These are phyloP conservation scores for Enhydra lutris DNA, from an alignment of 2,113 vertebrate species.

Conservation along the genomic window DNA sequence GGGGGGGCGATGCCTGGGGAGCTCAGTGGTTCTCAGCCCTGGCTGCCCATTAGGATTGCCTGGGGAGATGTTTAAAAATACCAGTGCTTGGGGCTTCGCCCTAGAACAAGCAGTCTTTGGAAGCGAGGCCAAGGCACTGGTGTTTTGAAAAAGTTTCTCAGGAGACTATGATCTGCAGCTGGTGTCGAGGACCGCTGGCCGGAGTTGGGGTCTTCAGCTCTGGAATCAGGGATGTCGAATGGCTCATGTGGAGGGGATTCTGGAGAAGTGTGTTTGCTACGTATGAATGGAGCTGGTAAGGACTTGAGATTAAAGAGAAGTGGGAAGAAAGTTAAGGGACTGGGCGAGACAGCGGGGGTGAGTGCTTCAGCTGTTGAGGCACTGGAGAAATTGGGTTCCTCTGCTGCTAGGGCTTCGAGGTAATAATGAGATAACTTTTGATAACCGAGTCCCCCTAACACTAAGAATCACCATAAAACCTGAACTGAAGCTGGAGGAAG, in stretches of 20 bases:
- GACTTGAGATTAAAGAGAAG: not conserved
- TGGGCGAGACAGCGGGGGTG: not conserved
- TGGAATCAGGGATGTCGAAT: not conserved
- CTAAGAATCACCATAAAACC: not conserved
- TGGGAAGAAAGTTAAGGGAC: not conserved
- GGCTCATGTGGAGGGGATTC: not conserved
- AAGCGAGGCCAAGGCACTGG: not conserved
- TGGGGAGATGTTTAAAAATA: not conserved
- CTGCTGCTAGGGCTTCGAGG: not conserved
- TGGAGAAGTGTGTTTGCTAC: not conserved
- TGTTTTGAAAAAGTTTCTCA: not conserved
- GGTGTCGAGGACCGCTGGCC: not conserved
- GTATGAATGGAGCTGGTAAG: not conserved
- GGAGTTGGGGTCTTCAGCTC: not conserved
- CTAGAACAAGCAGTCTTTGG: not conserved
- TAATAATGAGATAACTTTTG: not conserved
- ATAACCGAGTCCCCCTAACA: not conserved
- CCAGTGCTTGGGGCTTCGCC: not conserved
- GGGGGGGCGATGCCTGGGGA: not conserved
- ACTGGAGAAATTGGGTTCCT: not conserved
- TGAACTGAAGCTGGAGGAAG: not conserved
- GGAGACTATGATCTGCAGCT: not conserved
- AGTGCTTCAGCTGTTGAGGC: not conserved
- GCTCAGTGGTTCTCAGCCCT: not conserved
- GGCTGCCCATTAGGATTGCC: not conserved